Base-by-base conservation (phyloP, 2,797 vertebrate species). In the Liasis olivaceus region DNA sequence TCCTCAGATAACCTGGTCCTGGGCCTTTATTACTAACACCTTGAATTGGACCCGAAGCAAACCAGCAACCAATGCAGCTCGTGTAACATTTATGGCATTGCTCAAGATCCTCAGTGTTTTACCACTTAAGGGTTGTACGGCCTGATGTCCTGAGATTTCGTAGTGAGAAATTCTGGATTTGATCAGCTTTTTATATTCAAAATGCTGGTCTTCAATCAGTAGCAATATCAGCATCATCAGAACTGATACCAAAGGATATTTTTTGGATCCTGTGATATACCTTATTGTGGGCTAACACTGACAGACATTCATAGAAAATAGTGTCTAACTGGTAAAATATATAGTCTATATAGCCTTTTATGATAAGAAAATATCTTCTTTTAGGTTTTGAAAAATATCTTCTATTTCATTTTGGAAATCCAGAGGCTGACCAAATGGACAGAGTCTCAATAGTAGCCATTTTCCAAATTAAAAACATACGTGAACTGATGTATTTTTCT, bases 401-500 rank as follows among this genome's bases (percentile, higher is more conserved):
- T 51, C 51, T 60, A 22, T 84, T 51, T 15, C 22, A 14, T 13
- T 89, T 72, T 95, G 31, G 13, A 54, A 56, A 91, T 54, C n/a
- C 14, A n/a, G 15, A 24, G 42, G 1, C 14, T 14, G 20, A n/a
- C 15, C 13, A 36, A 15, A 63, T 84, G 28, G 8, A 0, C 64
- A 36, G 92, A 94, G 88, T 91, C 69, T 94, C 28, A 88, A 8
- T 60, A 63, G 88, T 93, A 94, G 85, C 58, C 0, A 0, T 91
- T 93, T 92, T 90, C 92, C 95, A 85, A 94, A 88, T 54, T 89
- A 87, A 93, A 66, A 91, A 15, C 69, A 94, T 62, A 62, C 62
- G 94, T 62, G 87, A 95, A 81, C 56, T 95, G 89, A 93, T 96
- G 85, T 93, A 92, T 77, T 96, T 94, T 91, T 95, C 91, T 88